A percentile compares a stretch with the other conserved stretches of the same genome.
These are phyloP conservation scores for Jordanella pulchra DNA, from an alignment of 2,797 vertebrate species.

Conservation along the genomic window DNA sequence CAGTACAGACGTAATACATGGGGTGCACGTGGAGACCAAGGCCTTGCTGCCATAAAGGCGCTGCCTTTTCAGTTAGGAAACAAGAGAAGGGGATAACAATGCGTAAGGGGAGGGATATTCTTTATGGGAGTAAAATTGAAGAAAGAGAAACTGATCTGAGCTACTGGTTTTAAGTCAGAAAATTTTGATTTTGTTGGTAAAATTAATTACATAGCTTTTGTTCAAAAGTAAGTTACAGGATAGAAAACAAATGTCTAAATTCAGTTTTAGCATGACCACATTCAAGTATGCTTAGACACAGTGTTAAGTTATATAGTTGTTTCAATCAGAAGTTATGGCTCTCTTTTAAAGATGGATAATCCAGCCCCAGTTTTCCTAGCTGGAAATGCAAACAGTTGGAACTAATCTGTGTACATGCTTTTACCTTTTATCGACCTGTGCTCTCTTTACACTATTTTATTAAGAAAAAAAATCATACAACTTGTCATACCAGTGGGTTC, in stretches of 20 bases:
- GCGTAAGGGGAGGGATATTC: no score
- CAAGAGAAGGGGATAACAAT: no score
- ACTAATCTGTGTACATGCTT: no score
- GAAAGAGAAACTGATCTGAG: not conserved
- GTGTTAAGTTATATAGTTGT: not conserved
- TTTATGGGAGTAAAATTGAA: not conserved
- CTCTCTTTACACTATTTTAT: not conserved
- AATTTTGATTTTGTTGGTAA: not conserved
- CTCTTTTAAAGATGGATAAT: no score
- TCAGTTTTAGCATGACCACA: no score
- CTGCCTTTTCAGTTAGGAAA: no score
- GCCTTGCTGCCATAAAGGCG: no score
- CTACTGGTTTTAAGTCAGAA: not conserved
- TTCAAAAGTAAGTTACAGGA: not conserved
- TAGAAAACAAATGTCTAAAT: not conserved
- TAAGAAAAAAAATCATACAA: not conserved
- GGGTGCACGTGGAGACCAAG: no score
- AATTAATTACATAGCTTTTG: not conserved
- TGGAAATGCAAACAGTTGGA: no score
- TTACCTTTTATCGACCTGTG: no score
- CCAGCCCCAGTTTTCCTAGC: no score
- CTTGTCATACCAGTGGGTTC: slow-evolving; percentile 86
- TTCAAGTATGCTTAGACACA: not conserved
- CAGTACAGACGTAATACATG: no score
- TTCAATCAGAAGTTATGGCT: not conserved